These are phyloP conservation scores for Blastobasis adustella DNA, from an alignment of 2,888 invertebrate genomes.

Conservation along the genomic window DNA sequence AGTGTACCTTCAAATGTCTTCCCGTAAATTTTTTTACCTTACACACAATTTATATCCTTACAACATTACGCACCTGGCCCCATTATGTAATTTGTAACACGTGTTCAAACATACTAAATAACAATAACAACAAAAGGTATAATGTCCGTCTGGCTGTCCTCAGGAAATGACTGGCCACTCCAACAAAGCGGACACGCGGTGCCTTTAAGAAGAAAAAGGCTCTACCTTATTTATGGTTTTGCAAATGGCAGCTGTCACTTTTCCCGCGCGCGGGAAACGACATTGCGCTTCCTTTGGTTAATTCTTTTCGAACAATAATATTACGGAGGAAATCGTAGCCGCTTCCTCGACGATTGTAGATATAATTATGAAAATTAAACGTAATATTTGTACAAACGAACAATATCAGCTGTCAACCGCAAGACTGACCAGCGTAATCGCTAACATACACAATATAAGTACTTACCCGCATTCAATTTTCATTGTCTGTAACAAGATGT, in stretches of 20 bases:
- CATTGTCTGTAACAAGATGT: neutral
- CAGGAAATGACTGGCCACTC: slow-evolving; percentile 29
- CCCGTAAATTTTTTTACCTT: no score
- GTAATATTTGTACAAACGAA: neutral
- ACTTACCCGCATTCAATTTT: neutral
- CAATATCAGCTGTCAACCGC: slow-evolving; percentile 54
- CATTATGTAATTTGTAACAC: slow-evolving; percentile 29
- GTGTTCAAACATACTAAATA: slow-evolving; percentile 28
- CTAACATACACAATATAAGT: slow-evolving; percentile 21
- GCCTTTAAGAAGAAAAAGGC: slow-evolving; percentile 19
- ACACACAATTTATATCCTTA: no score
- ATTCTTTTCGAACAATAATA: neutral
- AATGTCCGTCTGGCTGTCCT: slow-evolving; percentile 10
- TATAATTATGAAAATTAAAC: neutral
- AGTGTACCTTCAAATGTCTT: neutral
- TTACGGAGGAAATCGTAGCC: neutral
- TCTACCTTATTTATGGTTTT: slow-evolving; percentile 11
- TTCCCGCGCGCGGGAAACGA: slow-evolving; percentile 31
- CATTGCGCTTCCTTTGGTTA: neutral
- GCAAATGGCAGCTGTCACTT: slow-evolving; percentile 49
- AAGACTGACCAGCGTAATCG: slow-evolving; percentile 44
- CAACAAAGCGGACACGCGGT: slow-evolving; percentile 17
- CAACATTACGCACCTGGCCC: slow-evolving; percentile 3
- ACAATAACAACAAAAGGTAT: slow-evolving; percentile 25
- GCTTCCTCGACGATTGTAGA: neutral